Evolutionary conservation across 1,140 invertebrate species (phyloP).

Genomic region (Steinernema feltiae): DNA sequence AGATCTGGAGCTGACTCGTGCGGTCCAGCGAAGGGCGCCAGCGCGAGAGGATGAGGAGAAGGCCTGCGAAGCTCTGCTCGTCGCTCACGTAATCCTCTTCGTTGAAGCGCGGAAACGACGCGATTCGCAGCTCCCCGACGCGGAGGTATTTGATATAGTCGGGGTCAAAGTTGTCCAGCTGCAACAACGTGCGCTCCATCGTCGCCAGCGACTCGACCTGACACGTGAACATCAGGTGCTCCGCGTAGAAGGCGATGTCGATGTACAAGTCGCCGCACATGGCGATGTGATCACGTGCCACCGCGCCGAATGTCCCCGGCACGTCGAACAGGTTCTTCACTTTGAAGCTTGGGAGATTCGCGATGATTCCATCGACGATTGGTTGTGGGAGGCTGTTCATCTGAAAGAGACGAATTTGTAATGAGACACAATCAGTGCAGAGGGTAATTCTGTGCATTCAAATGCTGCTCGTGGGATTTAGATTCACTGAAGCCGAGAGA

Average conservation of each 20-base stretch:
- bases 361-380: background rate
- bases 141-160: background rate
- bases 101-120: background rate
- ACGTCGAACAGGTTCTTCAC: background rate
- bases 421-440: too few species aligned
- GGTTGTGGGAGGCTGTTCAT: background rate
- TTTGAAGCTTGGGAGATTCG: background rate
- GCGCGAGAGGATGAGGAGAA: background rate
- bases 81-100: background rate
- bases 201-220: background rate
- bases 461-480: too few species aligned
- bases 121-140: background rate
- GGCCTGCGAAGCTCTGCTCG: background rate
- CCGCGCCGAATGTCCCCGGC: background rate
- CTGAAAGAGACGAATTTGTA: too few species aligned
- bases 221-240: background rate
- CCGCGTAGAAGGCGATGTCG: background rate
- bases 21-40: background rate
- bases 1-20: background rate
- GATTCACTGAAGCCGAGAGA: too few species aligned
- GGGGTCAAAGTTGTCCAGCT: background rate
- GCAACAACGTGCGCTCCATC: background rate
- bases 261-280: background rate
- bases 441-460: too few species aligned
- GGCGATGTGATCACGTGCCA: background rate